A percentile compares a stretch with the other conserved stretches of the same genome.
These are phyloP conservation scores for Solea senegalensis DNA, from an alignment of 2,113 vertebrate species.

Conservation along the genomic window DNA sequence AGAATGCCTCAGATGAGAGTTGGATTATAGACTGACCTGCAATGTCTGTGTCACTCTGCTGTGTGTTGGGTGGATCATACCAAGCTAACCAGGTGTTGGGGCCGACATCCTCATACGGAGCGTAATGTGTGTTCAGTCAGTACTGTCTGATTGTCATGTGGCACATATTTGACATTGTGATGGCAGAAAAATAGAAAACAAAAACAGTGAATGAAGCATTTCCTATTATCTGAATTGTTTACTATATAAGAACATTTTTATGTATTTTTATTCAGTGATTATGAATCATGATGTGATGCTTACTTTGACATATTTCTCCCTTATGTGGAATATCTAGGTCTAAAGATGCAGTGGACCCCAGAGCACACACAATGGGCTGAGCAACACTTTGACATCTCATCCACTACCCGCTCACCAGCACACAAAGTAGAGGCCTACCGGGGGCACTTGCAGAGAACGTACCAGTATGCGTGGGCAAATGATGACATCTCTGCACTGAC, in stretches of 20 bases:
- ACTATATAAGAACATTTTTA: background rate
- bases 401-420: conserved; percentile 95
- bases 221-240: background rate
- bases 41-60: conserved; percentile 99
- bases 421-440: conserved; percentile 98
- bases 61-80: conserved; percentile 95
- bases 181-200: background rate
- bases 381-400: conserved; percentile 99
- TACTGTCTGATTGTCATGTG: conserved; percentile 83
- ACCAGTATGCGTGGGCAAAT: conserved; percentile 99
- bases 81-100: conserved; percentile 95
- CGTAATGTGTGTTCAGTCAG: conserved; percentile 87
- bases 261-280: conserved; percentile 18
- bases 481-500: conserved; percentile 99
- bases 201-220: background rate
- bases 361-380: conserved; percentile 99
- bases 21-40: conserved; percentile 99
- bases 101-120: conserved; percentile 89
- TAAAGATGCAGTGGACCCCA: conserved; percentile 99
- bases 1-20: conserved; percentile 99
- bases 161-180: conserved; percentile 61
- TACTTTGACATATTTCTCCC: conserved; percentile 60
- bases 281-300: conserved; percentile 19
- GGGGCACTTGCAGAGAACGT: conserved; percentile 96
- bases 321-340: conserved; percentile 83